Base-by-base conservation (phyloP, 1,140 invertebrate species). In the Augochlora pura region DNA sequence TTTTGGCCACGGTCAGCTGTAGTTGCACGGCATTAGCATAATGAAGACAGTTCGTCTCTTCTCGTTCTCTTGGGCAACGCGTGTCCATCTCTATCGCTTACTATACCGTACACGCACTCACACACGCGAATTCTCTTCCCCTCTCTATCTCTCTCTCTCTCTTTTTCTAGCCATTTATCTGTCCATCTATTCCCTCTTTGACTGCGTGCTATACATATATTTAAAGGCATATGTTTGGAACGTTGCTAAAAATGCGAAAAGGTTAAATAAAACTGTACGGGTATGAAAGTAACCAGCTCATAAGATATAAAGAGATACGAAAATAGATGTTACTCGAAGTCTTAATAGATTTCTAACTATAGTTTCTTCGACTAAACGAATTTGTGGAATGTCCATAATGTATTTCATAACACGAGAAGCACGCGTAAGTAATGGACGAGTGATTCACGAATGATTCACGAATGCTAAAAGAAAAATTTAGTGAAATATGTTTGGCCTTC, bases 11-110 rank as follows among this genome's bases (percentile, higher is more conserved):
- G 89, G 89, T 91, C 91, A 92, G 90, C 88, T 90, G 88, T 88
- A 84, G 86, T 87, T 82, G 86, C 88, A 84, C 84, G 82, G 81
- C 85, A 91, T 91, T 91, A 91, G 88, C 91, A 92, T 92, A 92
- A 92, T 90, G 90, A 91, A 91, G 88, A 90, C 83, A 87, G 78
- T 76, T 88, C 82, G 75, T 79, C 78, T 86, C 81, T 32, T 82
- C 80, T 81, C 82, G 72, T 81, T 67, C 68, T 78, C 59, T 49
- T 76, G 39, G 63, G 38, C 54, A 64, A 72, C 72, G 42, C 69
- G 49, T 71, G 39, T 73, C 69, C 59, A 21, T 83, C 80, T 80
- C 77, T 76, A 73, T 76, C 65, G 54, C 68, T 23, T 71, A 74
- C 68, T 69, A 38, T 27, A 73, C 27, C 39, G 18, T 57, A 23